These are phyloP conservation scores for Nettapus auritus DNA, from an alignment of 2,113 vertebrate genomes.

Conservation along the genomic window DNA sequence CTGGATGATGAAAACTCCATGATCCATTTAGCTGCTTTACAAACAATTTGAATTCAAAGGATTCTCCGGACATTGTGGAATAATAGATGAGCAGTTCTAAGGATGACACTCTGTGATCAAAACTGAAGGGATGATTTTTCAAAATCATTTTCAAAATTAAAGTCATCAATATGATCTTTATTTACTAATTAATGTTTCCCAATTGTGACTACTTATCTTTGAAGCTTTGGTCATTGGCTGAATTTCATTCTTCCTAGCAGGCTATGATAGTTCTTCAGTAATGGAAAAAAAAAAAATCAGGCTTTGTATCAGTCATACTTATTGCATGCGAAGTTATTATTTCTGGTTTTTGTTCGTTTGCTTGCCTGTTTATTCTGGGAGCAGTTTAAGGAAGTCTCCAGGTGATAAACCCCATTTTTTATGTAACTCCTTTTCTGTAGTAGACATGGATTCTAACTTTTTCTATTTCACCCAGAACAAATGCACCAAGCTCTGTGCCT, in stretches of 20 bases:
- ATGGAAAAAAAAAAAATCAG: not conserved
- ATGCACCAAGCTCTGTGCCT: not conserved
- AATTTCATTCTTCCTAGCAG: not conserved
- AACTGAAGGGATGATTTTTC: not conserved
- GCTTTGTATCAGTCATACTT: fast-evolving
- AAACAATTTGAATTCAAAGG: conserved; percentile 32
- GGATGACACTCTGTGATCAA: not conserved
- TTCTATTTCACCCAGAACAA: not conserved
- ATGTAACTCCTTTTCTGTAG: not conserved
- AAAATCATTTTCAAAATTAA: not conserved
- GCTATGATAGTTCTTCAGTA: not conserved
- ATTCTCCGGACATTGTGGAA: not conserved
- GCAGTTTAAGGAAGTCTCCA: not conserved
- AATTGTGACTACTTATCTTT: not conserved
- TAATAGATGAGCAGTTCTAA: not conserved
- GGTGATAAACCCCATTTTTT: not conserved
- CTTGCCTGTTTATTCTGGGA: not conserved
- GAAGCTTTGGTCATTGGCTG: not conserved
- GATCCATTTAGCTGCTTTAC: conserved; percentile 38
- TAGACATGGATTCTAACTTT: not conserved
- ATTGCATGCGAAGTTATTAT: not conserved
- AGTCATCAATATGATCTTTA: not conserved
- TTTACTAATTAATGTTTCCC: not conserved
- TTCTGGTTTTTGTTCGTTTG: not conserved
- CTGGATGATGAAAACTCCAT: conserved; percentile 25